These are phyloP conservation scores for Bos javanicus DNA, from an alignment of 2,113 vertebrate species.

Conservation along the genomic window DNA sequence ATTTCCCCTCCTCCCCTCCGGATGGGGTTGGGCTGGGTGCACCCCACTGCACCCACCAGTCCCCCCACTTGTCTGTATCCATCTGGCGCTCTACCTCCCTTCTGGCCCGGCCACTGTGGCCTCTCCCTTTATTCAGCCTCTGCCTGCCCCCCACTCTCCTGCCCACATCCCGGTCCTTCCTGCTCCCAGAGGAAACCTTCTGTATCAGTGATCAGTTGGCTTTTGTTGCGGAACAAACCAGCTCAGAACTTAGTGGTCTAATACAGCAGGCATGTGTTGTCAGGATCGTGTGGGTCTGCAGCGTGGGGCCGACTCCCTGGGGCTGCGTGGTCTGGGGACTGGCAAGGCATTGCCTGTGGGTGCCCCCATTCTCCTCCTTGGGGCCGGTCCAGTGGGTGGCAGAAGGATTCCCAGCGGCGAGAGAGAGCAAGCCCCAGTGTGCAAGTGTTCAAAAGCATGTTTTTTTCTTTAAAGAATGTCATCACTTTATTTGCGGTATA, in stretches of 20 bases:
- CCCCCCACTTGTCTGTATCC: accelerated
- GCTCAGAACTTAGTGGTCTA: background rate
- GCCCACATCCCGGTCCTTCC: too few species aligned
- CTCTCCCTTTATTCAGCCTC: background rate
- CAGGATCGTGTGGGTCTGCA: background rate
- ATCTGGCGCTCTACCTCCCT: background rate
- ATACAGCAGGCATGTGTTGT: background rate
- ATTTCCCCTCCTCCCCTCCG: accelerated
- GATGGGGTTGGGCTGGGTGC: accelerated
- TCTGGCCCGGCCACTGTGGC: background rate
- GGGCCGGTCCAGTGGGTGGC: background rate
- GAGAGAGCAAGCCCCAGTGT: too few species aligned
- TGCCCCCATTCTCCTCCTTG: background rate
- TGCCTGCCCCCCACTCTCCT: background rate
- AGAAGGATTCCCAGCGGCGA: background rate
- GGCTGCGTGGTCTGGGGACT: background rate
- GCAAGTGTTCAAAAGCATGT: background rate
- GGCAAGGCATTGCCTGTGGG: background rate
- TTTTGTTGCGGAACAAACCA: background rate
- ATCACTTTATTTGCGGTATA: background rate
- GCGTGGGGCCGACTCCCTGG: background rate
- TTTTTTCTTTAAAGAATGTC: background rate
- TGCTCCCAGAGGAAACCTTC: background rate
- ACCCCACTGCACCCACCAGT: accelerated
- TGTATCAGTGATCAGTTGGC: background rate